Conservation (phyloP, 1,140 invertebrate species). For the Watersipora subatra region DNA sequence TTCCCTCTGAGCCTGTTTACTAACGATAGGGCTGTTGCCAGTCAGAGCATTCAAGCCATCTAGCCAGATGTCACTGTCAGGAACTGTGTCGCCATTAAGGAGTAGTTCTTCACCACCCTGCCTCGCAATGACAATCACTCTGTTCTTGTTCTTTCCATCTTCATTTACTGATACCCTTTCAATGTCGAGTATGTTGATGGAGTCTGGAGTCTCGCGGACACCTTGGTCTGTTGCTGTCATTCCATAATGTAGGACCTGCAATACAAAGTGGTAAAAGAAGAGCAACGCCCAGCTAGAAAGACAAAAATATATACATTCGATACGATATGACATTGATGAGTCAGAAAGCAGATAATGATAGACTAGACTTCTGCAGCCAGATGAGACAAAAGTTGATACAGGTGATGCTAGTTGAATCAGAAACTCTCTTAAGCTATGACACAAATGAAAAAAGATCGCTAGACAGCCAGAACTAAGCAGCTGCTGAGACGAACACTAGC, state of each 20-base stretch:
- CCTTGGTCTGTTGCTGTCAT: background rate
- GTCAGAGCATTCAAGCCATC: slow-evolving; percentile 86
- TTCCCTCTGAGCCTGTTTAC: slow-evolving; percentile 74
- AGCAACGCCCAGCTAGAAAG: no score
- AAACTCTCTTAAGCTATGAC: no score
- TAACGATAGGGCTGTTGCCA: slow-evolving; percentile 59
- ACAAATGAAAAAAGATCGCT: no score
- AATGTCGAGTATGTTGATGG: background rate
- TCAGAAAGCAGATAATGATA: no score
- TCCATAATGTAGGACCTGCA: background rate
- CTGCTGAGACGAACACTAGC: no score
- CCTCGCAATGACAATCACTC: background rate
- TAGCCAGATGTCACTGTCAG: slow-evolving; percentile 78
- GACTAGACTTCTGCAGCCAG: no score
- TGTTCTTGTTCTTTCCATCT: background rate
- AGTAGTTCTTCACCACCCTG: slow-evolving; percentile 59
- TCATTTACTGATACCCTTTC: background rate
- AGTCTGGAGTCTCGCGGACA: background rate
- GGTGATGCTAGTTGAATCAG: no score
- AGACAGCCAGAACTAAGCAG: no score
- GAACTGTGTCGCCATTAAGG: slow-evolving; percentile 81
- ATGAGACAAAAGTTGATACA: no score
- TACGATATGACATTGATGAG: no score
- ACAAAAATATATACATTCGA: no score
- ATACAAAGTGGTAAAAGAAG: background rate